A percentile compares a stretch with the other conserved stretches of the same genome.
Conservation (phyloP, 2,888 invertebrate genomes). For the Chloromyia formosa region DNA sequence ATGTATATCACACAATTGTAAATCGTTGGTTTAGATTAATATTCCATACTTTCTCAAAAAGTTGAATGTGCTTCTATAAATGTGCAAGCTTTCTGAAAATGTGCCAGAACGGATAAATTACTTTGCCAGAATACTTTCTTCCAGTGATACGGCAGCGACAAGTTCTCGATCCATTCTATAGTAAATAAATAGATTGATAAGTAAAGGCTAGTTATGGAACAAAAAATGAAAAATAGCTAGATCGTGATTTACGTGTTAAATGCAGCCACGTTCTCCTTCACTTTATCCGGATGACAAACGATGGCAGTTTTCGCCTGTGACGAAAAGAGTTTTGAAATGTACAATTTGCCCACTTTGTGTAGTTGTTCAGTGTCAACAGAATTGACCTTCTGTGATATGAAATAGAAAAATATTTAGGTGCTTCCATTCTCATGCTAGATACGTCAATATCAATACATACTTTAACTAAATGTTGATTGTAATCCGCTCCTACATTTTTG, state of each 20-base stretch:
- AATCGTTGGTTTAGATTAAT: conserved; percentile 23
- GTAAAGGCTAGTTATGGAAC: too few relatives aligned
- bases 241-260: conserved; percentile 45
- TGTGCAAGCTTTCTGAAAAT: background rate
- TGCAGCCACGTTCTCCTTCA: conserved; percentile 55
- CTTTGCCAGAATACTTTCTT: conserved; percentile 49
- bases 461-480: conserved; percentile 64
- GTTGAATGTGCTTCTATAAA: background rate
- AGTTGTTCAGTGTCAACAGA: conserved; percentile 72
- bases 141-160: conserved; percentile 44
- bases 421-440: too few relatives aligned
- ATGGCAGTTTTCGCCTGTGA: conserved; percentile 71
- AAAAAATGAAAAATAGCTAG: conserved; percentile 10
- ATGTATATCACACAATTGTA: conserved; percentile 32
- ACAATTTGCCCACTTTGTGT: conserved; percentile 74
- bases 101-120: conserved; percentile 26
- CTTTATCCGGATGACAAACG: conserved; percentile 81
- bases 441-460: conserved; percentile 38
- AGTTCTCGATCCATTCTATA: conserved; percentile 56
- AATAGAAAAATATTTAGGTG: background rate
- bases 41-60: background rate
- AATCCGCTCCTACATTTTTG: conserved; percentile 71
- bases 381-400: conserved; percentile 67
- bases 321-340: conserved; percentile 76
- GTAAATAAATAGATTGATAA: background rate